Percentiles rank a stretch among this genome's conserved stretches.
These are phyloP conservation scores for Propithecus perrieri DNA, from an alignment of 2,797 vertebrate species.

Conservation along the genomic window DNA sequence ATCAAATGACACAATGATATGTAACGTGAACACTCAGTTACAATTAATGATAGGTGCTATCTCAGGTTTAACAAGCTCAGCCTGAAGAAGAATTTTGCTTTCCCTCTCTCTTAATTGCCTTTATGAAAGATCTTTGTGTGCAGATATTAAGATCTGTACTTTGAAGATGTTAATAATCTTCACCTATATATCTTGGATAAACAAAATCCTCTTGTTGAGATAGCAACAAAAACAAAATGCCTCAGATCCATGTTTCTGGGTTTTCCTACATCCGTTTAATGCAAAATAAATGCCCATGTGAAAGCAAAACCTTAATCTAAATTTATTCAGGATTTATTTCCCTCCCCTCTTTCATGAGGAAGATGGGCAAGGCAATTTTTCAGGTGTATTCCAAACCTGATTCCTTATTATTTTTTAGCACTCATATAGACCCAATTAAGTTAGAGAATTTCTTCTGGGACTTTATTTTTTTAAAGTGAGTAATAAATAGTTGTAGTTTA, in stretches of 20 bases:
- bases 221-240: neutral
- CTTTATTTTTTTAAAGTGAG: neutral
- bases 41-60: neutral
- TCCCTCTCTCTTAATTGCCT: neutral
- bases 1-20: neutral
- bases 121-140: neutral
- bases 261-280: neutral
- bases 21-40: neutral
- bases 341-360: neutral
- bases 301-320: neutral
- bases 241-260: neutral
- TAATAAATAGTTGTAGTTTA: conserved; percentile 19
- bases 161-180: conserved; percentile 15
- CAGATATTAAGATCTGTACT: neutral
- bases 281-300: neutral
- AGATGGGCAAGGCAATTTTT: neutral
- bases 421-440: neutral
- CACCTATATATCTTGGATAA: neutral
- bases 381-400: neutral
- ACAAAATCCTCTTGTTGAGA: conserved; percentile 22
- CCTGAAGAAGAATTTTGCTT: neutral
- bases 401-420: conserved; percentile 31
- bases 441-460: neutral
- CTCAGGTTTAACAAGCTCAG: neutral
- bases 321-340: neutral